Base-by-base conservation (phyloP, 2,888 invertebrate genomes). In the Patella pellucida region DNA sequence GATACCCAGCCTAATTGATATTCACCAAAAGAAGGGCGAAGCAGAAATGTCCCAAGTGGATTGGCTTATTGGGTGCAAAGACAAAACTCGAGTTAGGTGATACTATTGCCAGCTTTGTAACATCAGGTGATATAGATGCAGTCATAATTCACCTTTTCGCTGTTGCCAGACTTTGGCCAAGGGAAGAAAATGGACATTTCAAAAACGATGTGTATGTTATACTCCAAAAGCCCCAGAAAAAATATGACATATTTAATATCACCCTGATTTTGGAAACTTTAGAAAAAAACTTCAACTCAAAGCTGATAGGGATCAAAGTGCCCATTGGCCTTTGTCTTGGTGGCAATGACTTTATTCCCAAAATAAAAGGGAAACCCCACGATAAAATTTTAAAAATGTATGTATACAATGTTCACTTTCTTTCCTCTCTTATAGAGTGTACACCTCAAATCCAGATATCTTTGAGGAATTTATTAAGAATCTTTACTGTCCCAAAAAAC, bases 1-100 rank as follows among this genome's bases (percentile, higher is more conserved):
- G 16, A 50, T 69, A 50, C 2, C 51, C 16, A 69, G 41, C 41
- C 69, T 51, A 16, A 19, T 2, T 50, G n/a, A 51, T 19, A 50
- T 51, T 69, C 52, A 51, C 12, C 72, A 72, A 67, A 67, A 67
- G 14, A 72, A 72, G 27, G 72, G 72, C 12, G 72, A 72, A 31
- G 62, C 72, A 31, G 72, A 52, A n/a, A 72, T 72, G 72, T 52
- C 72, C n/a, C 54, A 72, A 62, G 23, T 15, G 9, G 72, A 72
- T 23, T 72, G 72, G 72, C 62, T 72, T 16, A 11, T 67, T 12
- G 62, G 3, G 19, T 27, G 11, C 31, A 16, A 54, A 41, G 62
- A 27, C 23, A n/a, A 56, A n/a, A 19, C 62, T 72, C 27, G 41
- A 56, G 23, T 54, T 5, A 3, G 72, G 68, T 31, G 72, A 72